Evolutionary conservation across 2,797 vertebrate species (phyloP), one percentile per base, ranked within the genome.

Genomic region (Silurus aristotelis): DNA sequence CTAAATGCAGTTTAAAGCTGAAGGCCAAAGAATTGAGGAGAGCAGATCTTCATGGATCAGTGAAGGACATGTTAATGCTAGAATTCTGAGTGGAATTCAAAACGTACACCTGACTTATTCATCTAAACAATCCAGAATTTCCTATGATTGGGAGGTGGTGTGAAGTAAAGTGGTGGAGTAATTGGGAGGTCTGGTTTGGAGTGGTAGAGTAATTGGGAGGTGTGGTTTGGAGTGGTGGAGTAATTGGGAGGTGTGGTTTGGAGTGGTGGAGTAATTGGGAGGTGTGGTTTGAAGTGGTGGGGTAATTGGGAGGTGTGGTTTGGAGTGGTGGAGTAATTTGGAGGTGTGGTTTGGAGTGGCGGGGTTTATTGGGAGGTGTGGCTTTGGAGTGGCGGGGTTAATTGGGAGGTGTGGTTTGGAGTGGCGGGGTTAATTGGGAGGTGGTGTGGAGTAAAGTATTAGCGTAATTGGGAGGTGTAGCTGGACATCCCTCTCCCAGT

Each of bases 401-500:
- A 48, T 9, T 48, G 48, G 48, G 48, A 48, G 48, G 48, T 31
- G 31, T 31, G 31, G 31, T 31, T 31, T 31, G 31, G 9, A 13
- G 92, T 91, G 43, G 75, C 85, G 87, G 83, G 87, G 85, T 91
- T 88, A 87, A 52, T 82, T 87, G 72, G 80, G 63, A 85, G 89
- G 90, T 93, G 92, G 85, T 91, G 89, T 88, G 93, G 91, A 94
- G 95, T 38, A 38, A 91, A 94, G 95, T 38, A 38, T 38, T 38
- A 38, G 38, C 4, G 38, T 38, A 38, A 38, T 38, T 38, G 38
- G 38, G 38, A 38, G 38, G 38, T 38, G 38, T 38, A 38, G 38
- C 55, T 56, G 55, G 55, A 56, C 9, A 95, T 94, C 95, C 95
- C 95, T 95, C 91, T 90, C 87, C 87, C 92, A 82, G 92, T 91